Evolutionary conservation across 2,113 vertebrate genomes (phyloP).

Genomic region (Motacilla tschutschensis): DNA sequence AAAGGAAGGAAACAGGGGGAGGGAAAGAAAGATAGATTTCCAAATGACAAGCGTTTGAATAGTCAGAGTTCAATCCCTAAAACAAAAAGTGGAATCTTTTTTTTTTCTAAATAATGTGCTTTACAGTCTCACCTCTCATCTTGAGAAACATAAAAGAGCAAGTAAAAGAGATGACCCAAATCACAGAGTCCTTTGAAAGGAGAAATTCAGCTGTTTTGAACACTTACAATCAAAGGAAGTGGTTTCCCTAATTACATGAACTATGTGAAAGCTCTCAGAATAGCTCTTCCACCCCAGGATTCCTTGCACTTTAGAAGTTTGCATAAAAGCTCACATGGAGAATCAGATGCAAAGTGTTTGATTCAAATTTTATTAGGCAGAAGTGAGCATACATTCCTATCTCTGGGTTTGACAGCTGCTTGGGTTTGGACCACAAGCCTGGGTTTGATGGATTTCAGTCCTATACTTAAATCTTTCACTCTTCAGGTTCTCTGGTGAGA

Average conservation of each 20-base stretch:
- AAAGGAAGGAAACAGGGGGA: conserved; percentile 72
- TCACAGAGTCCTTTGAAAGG: conserved; percentile 82
- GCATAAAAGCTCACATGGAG: conserved; percentile 85
- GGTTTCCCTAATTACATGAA: conserved; percentile 86
- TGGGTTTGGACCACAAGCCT: conserved; percentile 67
- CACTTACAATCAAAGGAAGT: conserved; percentile 87
- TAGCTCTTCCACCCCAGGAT: conserved; percentile 85
- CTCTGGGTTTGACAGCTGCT: conserved; percentile 68
- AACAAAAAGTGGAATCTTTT: conserved; percentile 72
- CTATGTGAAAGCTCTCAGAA: conserved; percentile 86
- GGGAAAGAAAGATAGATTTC: conserved; percentile 70
- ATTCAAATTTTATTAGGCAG: conserved; percentile 82
- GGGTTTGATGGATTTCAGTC: conserved; percentile 74
- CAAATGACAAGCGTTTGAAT: conserved; percentile 78
- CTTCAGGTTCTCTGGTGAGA: conserved; percentile 53
- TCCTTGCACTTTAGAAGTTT: conserved; percentile 86
- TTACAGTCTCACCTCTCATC: conserved; percentile 78
- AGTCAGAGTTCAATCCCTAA: conserved; percentile 82
- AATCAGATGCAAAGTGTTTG: conserved; percentile 85
- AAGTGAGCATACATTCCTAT: conserved; percentile 70
- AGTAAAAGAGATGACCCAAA: conserved; percentile 85
- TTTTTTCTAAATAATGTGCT: conserved; percentile 77
- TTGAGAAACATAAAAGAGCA: conserved; percentile 82
- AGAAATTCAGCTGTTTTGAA: conserved; percentile 87
- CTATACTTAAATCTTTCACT: conserved; percentile 64